Percentiles rank a stretch among this genome's conserved stretches.
These are phyloP conservation scores for Pseudococcus viburni DNA, from an alignment of 2,888 invertebrate genomes.

Conservation along the genomic window DNA sequence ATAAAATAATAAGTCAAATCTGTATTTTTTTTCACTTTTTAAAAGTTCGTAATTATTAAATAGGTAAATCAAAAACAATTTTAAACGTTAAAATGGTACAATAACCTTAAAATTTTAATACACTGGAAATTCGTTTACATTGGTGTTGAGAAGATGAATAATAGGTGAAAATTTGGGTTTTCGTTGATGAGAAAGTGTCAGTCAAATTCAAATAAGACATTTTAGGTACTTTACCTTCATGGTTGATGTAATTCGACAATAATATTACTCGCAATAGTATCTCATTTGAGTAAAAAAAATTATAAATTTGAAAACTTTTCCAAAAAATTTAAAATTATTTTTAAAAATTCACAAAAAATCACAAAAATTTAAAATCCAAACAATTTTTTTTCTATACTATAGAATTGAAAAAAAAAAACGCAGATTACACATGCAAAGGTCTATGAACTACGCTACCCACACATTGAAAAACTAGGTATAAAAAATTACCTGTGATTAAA, in stretches of 20 bases:
- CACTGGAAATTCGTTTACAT: not conserved
- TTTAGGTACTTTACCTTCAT: not conserved
- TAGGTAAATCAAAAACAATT: too few species aligned
- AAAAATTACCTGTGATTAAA: conserved; percentile 43
- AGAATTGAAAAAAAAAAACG: not conserved
- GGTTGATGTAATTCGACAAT: not conserved
- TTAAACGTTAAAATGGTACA: too few species aligned
- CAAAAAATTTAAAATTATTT: not conserved
- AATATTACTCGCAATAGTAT: not conserved
- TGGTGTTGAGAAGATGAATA: not conserved
- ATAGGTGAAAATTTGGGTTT: not conserved
- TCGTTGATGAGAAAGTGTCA: too few species aligned
- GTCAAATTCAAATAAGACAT: not conserved
- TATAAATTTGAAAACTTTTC: not conserved
- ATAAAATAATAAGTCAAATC: too few species aligned
- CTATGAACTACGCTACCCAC: not conserved
- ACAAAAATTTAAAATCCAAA: not conserved
- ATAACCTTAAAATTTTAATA: too few species aligned
- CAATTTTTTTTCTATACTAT: not conserved
- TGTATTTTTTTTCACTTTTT: too few species aligned
- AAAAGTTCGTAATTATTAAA: too few species aligned
- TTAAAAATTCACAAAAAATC: not conserved
- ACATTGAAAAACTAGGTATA: not conserved
- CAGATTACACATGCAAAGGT: not conserved
- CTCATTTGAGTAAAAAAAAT: not conserved